These are phyloP conservation scores for Rhinogobio ventralis DNA, from an alignment of 2,797 vertebrate genomes.

Conservation along the genomic window DNA sequence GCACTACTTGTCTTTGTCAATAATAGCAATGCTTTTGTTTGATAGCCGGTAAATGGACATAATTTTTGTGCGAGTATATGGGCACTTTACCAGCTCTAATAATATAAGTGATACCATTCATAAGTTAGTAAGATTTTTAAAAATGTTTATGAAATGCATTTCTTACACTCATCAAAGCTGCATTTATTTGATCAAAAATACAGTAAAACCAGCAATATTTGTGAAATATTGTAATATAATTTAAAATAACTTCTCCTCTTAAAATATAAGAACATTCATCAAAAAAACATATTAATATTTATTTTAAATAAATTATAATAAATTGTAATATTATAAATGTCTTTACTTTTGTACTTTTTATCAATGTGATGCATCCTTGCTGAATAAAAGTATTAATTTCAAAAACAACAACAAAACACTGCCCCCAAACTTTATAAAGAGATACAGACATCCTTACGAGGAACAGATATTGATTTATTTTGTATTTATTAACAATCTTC, in stretches of 20 bases:
- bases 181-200: background rate
- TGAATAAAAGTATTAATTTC: background rate
- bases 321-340: background rate
- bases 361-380: background rate
- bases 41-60: background rate
- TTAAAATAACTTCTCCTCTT: background rate
- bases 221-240: background rate
- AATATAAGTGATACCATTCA: constrained; percentile 13
- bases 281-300: too few relatives aligned
- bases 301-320: background rate
- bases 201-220: background rate
- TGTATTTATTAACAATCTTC: background rate
- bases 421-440: background rate
- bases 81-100: constrained; percentile 6
- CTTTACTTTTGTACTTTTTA: background rate
- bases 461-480: background rate
- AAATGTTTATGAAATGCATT: too few relatives aligned
- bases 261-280: too few relatives aligned
- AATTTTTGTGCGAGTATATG: background rate
- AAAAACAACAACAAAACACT: background rate
- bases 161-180: background rate
- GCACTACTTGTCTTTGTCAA: background rate
- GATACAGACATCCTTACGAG: background rate
- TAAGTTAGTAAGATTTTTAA: background rate
- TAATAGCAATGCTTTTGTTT: background rate